phyloP scores from a whole-genome alignment of 2,113 vertebrate species.

The Antechinus flavipes region DNA sequence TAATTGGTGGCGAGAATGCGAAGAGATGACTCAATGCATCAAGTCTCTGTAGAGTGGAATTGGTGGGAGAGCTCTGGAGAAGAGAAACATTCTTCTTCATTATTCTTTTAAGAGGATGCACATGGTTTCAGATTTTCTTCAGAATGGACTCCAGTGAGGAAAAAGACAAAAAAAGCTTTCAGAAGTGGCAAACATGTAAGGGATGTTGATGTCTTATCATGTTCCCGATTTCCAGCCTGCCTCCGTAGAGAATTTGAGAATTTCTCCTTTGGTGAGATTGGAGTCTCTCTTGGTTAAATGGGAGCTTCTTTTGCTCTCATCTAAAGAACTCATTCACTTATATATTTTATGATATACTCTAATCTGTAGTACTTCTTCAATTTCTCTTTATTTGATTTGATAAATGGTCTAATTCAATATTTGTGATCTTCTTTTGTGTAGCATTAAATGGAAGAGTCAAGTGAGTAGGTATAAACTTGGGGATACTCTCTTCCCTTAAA shows the following conservation, averaged over 20 bases:
- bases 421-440: not conserved
- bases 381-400: not conserved
- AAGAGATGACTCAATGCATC: not conserved
- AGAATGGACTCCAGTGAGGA: not conserved
- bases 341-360: not conserved
- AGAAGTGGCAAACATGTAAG: not conserved
- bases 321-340: not conserved
- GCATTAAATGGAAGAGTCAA: not conserved
- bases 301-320: not conserved
- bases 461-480: not conserved
- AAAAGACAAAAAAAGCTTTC: not conserved
- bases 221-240: not conserved
- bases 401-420: not conserved
- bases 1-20: not conserved
- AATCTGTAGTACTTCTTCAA: not conserved
- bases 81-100: not conserved
- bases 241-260: not conserved
- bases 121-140: not conserved
- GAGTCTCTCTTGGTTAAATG: not conserved
- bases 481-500: not conserved
- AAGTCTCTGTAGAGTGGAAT: not conserved
- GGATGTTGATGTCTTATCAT: not conserved
- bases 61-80: not conserved
- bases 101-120: not conserved
- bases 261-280: conserved; percentile 1